A percentile compares a stretch with the other conserved stretches of the same genome.
phyloP scores from a whole-genome alignment of 2,888 invertebrate genomes.

The Perizoma flavofasciatum region DNA sequence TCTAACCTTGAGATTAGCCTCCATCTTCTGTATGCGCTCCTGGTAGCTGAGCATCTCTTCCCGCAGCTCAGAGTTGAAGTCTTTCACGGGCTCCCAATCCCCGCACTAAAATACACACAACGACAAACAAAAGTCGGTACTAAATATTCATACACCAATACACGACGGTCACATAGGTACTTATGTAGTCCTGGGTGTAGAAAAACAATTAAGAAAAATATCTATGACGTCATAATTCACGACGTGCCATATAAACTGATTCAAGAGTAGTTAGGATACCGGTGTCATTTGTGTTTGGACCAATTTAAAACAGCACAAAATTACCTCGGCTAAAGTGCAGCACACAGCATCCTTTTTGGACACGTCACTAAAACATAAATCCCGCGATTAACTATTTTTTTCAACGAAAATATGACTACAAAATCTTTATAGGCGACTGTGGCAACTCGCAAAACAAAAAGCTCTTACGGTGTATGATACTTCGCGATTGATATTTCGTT shows the following conservation, averaged over 20 bases:
- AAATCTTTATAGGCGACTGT: too few species aligned
- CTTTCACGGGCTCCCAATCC: constrained; percentile 67
- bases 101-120: constrained; percentile 52
- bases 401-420: too few species aligned
- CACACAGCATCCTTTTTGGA: constrained; percentile 64
- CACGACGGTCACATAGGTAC: background rate
- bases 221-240: too few species aligned
- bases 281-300: constrained; percentile 56
- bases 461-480: constrained; percentile 49
- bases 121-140: constrained; percentile 4
- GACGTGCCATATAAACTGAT: too few species aligned
- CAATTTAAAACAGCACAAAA: constrained; percentile 35
- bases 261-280: too few species aligned
- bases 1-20: constrained; percentile 56
- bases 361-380: constrained; percentile 52
- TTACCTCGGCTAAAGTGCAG: constrained; percentile 60
- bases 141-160: background rate
- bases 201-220: too few species aligned
- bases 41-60: constrained; percentile 54
- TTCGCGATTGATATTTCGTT: constrained; percentile 53
- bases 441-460: too few species aligned
- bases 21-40: constrained; percentile 60
- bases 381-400: too few species aligned
- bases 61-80: constrained; percentile 47
- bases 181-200: too few species aligned